Percentiles rank a stretch among this genome's conserved stretches.
Evolutionary conservation across 2,888 invertebrate species (phyloP).

Genomic region (Sinotaia quadrata): DNA sequence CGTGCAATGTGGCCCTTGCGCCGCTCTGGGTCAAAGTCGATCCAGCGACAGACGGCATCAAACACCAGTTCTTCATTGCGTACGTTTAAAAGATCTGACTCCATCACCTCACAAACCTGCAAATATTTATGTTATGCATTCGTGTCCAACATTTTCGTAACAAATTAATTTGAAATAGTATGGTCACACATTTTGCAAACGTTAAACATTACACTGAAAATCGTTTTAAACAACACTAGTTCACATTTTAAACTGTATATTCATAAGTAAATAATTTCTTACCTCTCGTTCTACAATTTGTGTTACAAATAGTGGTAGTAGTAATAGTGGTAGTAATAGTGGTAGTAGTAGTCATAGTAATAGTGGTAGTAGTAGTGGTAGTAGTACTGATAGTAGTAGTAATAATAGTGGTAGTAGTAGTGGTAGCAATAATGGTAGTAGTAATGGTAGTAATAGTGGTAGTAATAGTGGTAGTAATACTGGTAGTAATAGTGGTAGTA

Average conservation of each 20-base stretch:
- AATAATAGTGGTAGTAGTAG: neutral
- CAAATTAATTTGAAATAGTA: too few species aligned
- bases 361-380: neutral
- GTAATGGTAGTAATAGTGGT: neutral
- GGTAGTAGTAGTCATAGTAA: neutral
- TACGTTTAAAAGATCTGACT: slow-evolving; percentile 69
- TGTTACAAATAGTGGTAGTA: neutral
- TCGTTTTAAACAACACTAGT: too few species aligned
- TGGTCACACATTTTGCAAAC: too few species aligned
- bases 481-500: too few species aligned
- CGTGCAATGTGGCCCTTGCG: slow-evolving; percentile 84
- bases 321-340: neutral
- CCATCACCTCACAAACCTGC: slow-evolving; percentile 48
- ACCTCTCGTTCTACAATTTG: neutral
- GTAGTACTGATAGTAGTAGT: neutral
- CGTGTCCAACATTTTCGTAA: too few species aligned
- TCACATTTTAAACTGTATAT: too few species aligned
- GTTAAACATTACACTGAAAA: too few species aligned
- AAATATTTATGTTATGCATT: too few species aligned
- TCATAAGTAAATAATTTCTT: too few species aligned
- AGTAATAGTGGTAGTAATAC: neutral
- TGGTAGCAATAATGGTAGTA: neutral
- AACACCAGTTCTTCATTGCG: slow-evolving; percentile 70
- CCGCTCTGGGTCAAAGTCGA: slow-evolving; percentile 82
- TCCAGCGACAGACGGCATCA: slow-evolving; percentile 82